Evolutionary conservation across 1,140 invertebrate genomes (phyloP).

Genomic region (Tetramorium alpestre): DNA sequence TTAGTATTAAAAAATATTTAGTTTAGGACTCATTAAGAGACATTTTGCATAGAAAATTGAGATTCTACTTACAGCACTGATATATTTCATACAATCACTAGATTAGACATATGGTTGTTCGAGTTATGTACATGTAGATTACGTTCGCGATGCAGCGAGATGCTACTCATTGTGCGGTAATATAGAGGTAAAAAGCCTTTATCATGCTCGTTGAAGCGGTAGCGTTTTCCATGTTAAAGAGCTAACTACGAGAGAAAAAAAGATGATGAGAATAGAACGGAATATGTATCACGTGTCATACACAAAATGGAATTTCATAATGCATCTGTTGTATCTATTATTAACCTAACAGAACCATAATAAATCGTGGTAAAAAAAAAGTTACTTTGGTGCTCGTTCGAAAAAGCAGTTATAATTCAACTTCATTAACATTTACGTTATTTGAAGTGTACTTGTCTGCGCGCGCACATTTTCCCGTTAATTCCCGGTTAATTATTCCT

Average conservation of each 20-base stretch:
- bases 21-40: not conserved
- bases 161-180: not conserved
- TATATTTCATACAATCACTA: not conserved
- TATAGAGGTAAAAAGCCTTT: not conserved
- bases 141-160: not conserved
- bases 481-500: not conserved
- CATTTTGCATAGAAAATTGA: not conserved
- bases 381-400: not conserved
- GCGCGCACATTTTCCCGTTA: not conserved
- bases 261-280: not conserved
- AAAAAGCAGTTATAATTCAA: slow-evolving; percentile 10
- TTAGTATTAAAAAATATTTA: not conserved
- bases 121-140: not conserved
- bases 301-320: not conserved
- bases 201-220: not conserved
- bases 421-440: not conserved
- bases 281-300: not conserved
- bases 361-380: not conserved
- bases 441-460: not conserved
- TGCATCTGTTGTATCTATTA: not conserved
- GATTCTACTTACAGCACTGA: not conserved
- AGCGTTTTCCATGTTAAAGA: not conserved
- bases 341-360: not conserved
- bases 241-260: not conserved
- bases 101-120: not conserved